phyloP scores from a whole-genome alignment of 1,140 invertebrate genomes.

The Drosophila bocqueti region DNA sequence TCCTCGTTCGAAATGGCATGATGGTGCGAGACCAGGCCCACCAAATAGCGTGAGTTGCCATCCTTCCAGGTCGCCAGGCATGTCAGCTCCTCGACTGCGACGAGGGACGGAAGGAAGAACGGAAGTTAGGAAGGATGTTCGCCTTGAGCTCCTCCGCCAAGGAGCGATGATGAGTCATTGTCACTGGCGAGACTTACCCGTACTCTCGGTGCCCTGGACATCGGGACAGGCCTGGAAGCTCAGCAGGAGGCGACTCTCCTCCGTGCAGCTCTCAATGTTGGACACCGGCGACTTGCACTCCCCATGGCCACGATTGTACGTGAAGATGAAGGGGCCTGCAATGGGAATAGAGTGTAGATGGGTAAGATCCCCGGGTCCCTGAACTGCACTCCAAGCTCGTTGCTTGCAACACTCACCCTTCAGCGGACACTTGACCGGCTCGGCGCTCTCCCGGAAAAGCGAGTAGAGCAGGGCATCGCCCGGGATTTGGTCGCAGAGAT shows the following conservation, averaged over 20 bases:
- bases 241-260: conserved; percentile 93
- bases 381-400: conserved; percentile 16
- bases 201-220: conserved; percentile 92
- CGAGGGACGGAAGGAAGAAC: conserved; percentile 18
- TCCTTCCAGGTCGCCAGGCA: conserved; percentile 96
- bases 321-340: conserved; percentile 85
- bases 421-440: conserved; percentile 93
- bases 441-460: conserved; percentile 93
- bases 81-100: conserved; percentile 93
- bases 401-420: conserved; percentile 86
- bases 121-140: conserved; percentile 45
- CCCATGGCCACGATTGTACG: conserved; percentile 90
- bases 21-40: conserved; percentile 90
- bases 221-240: conserved; percentile 97
- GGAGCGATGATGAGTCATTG: conserved; percentile 34
- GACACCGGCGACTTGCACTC: conserved; percentile 94
- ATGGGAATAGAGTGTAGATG: not conserved
- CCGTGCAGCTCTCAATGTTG: conserved; percentile 95
- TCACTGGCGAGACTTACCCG: conserved; percentile 86
- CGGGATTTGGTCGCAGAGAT: conserved; percentile 93
- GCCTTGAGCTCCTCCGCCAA: conserved; percentile 46
- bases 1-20: conserved; percentile 96
- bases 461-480: conserved; percentile 94
- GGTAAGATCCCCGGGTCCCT: conserved; percentile 23
- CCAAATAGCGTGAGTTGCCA: conserved; percentile 93